Base-by-base conservation (phyloP, 1,140 invertebrate species). In the Cyclina sinensis region DNA sequence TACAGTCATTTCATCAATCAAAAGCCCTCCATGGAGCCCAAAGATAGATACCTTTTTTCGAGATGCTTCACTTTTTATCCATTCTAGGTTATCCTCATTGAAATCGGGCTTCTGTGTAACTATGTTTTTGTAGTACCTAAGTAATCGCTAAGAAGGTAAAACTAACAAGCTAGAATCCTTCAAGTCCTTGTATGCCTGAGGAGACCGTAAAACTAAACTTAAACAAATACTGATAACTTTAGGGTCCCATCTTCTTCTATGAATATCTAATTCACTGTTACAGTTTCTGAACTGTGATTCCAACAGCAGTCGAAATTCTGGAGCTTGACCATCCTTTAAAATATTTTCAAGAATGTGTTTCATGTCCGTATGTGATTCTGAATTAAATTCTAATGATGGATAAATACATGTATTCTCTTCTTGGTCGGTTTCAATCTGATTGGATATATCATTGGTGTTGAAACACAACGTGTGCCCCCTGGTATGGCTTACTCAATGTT, bases 281-380 rank as follows among this genome's bases (percentile, higher is more conserved):
- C 76, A 79, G 62, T 83, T 79, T 70, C 57, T 46, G 27, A 82
- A 35, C 59, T 89, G 88, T 21, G 80, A 89, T 80, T 89, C 59
- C 21, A 84, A 32, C 24, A 89, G 70, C 59, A 65, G 62, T 35
- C 12, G 30, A 30, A 89, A 79, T 35, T 79, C 46, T 2, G 54
- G 74, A 35, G 79, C 51, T n/a, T 24, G 27, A 21, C 81, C 62
- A 32, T n/a, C 32, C 32, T 70, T 48, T 5, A 70, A n/a, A 5
- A 84, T 70, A 16, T 70, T 30, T 46, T 48, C 48, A 27, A 84
- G 37, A 43, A 84, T 5, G 7, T 21, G 12, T 70, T 73, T n/a
- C 59, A 70, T 43, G n/a, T 84, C 81, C 14, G 81, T 30, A 35
- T 68, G 43, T 27, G 43, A 70, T 35, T 84, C 59, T n/a, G 16